Percentiles rank a stretch among this genome's conserved stretches.
Conservation (phyloP, 2,888 invertebrate species). For the Sthenelais limicola region DNA sequence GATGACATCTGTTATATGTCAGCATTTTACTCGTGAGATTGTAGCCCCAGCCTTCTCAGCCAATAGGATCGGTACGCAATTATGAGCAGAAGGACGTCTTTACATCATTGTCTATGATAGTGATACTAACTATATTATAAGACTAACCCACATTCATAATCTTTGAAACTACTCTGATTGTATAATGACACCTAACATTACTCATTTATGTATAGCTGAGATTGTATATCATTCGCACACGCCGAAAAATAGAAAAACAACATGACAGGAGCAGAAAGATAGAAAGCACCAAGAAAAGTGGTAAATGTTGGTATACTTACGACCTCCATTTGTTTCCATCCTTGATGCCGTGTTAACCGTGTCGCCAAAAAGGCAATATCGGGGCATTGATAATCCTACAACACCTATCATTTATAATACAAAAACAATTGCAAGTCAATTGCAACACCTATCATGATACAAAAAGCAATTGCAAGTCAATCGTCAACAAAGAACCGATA, state of each 20-base stretch:
- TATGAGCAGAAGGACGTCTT: too few relatives aligned
- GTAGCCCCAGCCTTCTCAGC: too few relatives aligned
- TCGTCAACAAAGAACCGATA: too few relatives aligned
- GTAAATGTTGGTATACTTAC: conserved; percentile 34
- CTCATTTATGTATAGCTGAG: not conserved
- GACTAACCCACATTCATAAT: too few relatives aligned
- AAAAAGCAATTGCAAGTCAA: too few relatives aligned
- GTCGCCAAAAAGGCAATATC: conserved; percentile 49
- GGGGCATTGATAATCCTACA: conserved; percentile 50
- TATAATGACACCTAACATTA: not conserved
- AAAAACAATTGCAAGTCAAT: not conserved
- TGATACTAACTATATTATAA: too few relatives aligned
- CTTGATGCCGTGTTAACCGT: conserved; percentile 49
- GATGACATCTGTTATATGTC: too few relatives aligned
- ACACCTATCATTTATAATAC: conserved; percentile 36
- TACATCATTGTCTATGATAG: too few relatives aligned
- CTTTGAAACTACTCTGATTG: too few relatives aligned
- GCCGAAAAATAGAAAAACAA: not conserved
- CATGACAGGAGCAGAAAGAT: not conserved
- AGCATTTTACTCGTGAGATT: too few relatives aligned
- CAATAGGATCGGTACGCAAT: too few relatives aligned
- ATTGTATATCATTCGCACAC: not conserved
- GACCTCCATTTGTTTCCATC: conserved; percentile 48
- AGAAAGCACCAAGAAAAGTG: not conserved
- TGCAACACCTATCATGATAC: too few relatives aligned